Percentiles rank a stretch among this genome's conserved stretches.
phyloP scores from a whole-genome alignment of 2,797 vertebrate species.

The Nothura maculosa region DNA sequence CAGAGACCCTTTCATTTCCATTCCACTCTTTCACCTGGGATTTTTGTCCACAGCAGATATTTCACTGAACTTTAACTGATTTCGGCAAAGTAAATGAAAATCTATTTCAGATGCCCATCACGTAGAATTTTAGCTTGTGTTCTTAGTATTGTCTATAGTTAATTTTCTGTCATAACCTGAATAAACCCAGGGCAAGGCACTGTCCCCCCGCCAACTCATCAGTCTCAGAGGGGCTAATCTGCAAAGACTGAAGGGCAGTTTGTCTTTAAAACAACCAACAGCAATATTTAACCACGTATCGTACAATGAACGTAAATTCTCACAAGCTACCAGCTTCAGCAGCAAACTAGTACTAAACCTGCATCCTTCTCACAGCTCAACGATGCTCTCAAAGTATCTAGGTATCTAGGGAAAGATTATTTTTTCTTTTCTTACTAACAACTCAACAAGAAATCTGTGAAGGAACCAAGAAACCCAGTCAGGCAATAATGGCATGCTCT shows the following conservation, averaged over 20 bases:
- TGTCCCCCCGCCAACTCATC: neutral
- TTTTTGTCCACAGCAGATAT: neutral
- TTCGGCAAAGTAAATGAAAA: neutral
- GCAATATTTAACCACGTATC: neutral
- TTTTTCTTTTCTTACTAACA: neutral
- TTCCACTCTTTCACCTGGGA: neutral
- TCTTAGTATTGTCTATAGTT: neutral
- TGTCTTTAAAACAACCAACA: neutral
- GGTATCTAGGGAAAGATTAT: neutral
- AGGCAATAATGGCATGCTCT: rapidly evolving
- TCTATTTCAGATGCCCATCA: neutral
- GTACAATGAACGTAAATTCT: rapidly evolving
- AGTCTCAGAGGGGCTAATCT: neutral
- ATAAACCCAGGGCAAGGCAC: neutral
- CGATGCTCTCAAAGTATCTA: neutral
- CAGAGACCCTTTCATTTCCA: conserved; percentile 19
- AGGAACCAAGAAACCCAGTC: neutral
- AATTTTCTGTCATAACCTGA: neutral
- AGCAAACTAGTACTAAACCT: neutral
- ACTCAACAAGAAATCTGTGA: neutral
- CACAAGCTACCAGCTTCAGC: neutral
- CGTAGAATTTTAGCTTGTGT: rapidly evolving
- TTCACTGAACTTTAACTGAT: neutral
- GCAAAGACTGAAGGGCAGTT: neutral
- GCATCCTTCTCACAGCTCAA: neutral